Base-by-base conservation (phyloP, 1,140 invertebrate species). In the Cotesia glomerata region DNA sequence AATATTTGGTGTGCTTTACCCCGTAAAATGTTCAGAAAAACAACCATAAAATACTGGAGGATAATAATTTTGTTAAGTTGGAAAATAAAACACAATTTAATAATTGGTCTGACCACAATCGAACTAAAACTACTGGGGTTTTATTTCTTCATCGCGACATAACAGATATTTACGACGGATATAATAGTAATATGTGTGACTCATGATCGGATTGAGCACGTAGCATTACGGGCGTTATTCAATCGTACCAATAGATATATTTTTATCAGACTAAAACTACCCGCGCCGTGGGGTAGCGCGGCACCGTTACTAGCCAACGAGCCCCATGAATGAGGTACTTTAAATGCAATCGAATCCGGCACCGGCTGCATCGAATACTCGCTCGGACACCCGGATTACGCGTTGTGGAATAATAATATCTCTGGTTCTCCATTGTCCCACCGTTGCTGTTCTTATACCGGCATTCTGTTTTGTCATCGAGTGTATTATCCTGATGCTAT, bases 381-480 rank as follows among this genome's bases (percentile, higher is more conserved):
- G 74, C 64, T 52, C 63, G 56, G 59, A 76, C 64, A 70, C 66
- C 66, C 39, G 72, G 75, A 80, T 78, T 77, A 81, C 75, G 69
- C 75, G 66, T 63, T 75, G 72, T 77, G 66, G 75, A 81, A 83
- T 83, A 82, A 80, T 81, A 81, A 82, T 77, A 78, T 71, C 75
- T 75, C 74, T 61, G 66, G 62, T 58, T 76, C 75, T 67, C 11
- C 45, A 34, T 52, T 54, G 49, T 51, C 13, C 49, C 16, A n/a
- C 11, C 13, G 26, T 52, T 32, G 32, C 26, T 51, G 26, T 49
- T 63, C n/a, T 45, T 45, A 45, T 45, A 45, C 39, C 39, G 11
- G 39, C 39, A 34, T 14, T 68, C 32, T 56, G 16, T 56, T 52
- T 56, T 35, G 13, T 26, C 49, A 68, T 34, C 51, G 18, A 56